These are phyloP conservation scores for Ranitomeya variabilis DNA, from an alignment of 2,113 vertebrate species.

Conservation along the genomic window DNA sequence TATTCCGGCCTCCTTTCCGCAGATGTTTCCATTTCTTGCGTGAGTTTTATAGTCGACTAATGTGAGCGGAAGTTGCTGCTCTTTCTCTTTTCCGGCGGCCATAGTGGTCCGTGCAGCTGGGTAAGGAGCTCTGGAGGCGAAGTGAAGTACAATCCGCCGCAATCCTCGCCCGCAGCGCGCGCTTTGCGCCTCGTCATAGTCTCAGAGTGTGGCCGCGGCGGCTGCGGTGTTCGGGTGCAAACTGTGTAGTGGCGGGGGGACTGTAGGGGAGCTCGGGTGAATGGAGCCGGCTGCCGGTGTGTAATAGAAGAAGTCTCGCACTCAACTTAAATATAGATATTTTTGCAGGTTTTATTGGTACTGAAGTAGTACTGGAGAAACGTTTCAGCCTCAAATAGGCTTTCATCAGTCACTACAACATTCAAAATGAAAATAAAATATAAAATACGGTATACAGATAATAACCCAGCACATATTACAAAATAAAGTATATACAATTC, in stretches of 20 bases:
- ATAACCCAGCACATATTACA: no score
- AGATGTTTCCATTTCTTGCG: slow-evolving; percentile 69
- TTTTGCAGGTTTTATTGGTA: neutral
- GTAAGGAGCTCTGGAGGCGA: slow-evolving; percentile 68
- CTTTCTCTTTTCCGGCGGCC: slow-evolving; percentile 83
- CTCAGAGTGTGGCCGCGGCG: neutral
- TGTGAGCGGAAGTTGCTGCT: slow-evolving; percentile 69
- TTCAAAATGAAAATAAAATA: no score
- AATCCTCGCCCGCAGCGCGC: slow-evolving; percentile 66
- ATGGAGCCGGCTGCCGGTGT: neutral
- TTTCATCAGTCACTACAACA: no score
- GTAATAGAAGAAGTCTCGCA: neutral
- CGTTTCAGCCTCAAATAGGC: no score
- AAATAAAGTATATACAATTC: no score
- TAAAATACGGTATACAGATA: no score
- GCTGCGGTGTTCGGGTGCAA: accelerated
- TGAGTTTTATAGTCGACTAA: slow-evolving; percentile 65
- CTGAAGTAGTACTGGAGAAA: no score
- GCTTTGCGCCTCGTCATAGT: neutral
- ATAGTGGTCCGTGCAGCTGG: slow-evolving; percentile 74
- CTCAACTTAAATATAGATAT: no score
- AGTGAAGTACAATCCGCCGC: slow-evolving; percentile 64
- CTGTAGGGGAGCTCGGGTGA: accelerated
- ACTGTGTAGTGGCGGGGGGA: neutral
- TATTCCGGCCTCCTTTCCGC: accelerated